Evolutionary conservation across 2,888 invertebrate species (phyloP).

Genomic region (Stictocephala bisonia): DNA sequence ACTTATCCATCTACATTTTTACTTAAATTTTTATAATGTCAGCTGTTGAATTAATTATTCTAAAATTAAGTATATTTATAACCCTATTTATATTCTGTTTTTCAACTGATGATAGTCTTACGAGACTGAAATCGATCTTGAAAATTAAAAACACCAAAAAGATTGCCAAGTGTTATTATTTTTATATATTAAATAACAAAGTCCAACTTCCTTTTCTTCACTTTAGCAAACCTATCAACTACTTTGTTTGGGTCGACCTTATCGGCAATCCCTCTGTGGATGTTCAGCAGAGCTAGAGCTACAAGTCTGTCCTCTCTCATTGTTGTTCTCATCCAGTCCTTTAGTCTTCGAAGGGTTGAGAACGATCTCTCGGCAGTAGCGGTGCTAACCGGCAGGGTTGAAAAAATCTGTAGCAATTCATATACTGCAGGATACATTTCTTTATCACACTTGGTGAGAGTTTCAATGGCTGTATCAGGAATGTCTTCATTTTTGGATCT

Average conservation of each 20-base stretch:
- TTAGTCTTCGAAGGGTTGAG: constrained; percentile 42
- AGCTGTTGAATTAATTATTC: too few species aligned
- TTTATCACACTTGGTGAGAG: constrained; percentile 29
- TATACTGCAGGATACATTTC: constrained; percentile 7
- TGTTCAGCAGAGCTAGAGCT: constrained; percentile 42
- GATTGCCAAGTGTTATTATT: too few species aligned
- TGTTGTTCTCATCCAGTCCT: constrained; percentile 39
- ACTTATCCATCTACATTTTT: too few species aligned
- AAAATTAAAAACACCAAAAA: too few species aligned
- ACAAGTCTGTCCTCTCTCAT: constrained; percentile 41
- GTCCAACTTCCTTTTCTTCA: constrained; percentile 41
- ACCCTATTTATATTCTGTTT: too few species aligned
- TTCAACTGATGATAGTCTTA: too few species aligned
- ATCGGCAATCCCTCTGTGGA: constrained; percentile 40
- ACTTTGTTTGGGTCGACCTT: constrained; percentile 37
- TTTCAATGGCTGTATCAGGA: constrained; percentile 4
- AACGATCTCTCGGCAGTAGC: constrained; percentile 43
- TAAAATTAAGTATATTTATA: too few species aligned
- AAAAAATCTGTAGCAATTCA: constrained; percentile 32
- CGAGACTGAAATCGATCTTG: too few species aligned
- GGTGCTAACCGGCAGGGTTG: constrained; percentile 45
- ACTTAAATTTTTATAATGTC: too few species aligned
- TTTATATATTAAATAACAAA: constrained; percentile 41
- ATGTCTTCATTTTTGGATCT: background rate
- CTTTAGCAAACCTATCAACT: constrained; percentile 49